Evolutionary conservation across 2,797 vertebrate genomes (phyloP).

Genomic region (Chiloscyllium punctatum): DNA sequence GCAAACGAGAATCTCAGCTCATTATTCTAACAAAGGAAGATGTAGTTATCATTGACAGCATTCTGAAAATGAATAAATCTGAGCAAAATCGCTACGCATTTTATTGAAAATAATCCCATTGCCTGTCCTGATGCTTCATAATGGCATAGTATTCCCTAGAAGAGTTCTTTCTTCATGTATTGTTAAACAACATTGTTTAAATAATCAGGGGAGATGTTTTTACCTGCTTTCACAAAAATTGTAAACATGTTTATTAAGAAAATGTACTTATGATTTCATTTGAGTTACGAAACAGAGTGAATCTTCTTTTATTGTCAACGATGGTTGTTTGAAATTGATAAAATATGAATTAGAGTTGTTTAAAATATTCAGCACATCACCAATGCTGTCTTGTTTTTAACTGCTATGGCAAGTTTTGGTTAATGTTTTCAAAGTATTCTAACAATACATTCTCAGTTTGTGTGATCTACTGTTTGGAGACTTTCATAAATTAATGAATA

Average conservation of each 20-base stretch:
- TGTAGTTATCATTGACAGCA: neutral
- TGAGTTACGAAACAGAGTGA: neutral
- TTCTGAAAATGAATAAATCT: neutral
- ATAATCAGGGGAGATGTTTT: neutral
- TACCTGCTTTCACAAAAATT: neutral
- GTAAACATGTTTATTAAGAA: neutral
- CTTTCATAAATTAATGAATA: neutral
- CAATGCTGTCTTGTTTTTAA: neutral
- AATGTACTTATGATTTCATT: neutral
- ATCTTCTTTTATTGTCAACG: neutral
- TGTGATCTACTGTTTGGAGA: neutral
- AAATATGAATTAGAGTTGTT: neutral
- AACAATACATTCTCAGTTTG: neutral
- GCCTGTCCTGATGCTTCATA: neutral
- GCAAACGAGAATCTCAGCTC: neutral
- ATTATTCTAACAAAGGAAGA: neutral
- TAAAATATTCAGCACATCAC: neutral
- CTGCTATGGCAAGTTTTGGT: neutral
- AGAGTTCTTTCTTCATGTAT: neutral
- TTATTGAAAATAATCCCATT: neutral
- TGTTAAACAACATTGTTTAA: neutral
- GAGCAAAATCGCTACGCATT: neutral
- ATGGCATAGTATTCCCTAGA: neutral
- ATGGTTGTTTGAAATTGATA: neutral
- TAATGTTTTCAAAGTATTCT: neutral